Evolutionary conservation across 2,888 invertebrate genomes (phyloP).

Genomic region (Taenaris catops): DNA sequence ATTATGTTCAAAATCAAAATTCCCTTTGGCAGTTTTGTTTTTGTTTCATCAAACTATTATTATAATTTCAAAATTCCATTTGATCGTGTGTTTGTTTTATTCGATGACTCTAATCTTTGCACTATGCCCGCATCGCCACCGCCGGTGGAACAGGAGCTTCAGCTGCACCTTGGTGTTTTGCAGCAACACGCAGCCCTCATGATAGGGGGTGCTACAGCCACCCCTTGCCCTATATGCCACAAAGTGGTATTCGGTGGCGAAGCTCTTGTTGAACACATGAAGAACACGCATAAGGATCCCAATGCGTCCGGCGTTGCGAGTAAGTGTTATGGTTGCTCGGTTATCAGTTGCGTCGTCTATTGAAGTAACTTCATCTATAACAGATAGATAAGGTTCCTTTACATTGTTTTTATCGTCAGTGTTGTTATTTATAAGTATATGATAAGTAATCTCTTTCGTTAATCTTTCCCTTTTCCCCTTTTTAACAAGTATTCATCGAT

Average conservation of each 20-base stretch:
- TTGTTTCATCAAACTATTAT: slow-evolving; percentile 27
- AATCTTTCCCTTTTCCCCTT: not conserved
- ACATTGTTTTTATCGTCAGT: slow-evolving; percentile 17
- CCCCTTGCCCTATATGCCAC: slow-evolving; percentile 96
- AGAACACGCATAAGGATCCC: slow-evolving; percentile 96
- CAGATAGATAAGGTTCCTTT: slow-evolving; percentile 33
- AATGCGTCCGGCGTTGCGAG: slow-evolving; percentile 93
- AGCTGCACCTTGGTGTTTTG: slow-evolving; percentile 95
- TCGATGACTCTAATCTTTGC: slow-evolving; percentile 60
- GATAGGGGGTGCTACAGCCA: slow-evolving; percentile 94
- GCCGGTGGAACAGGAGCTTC: slow-evolving; percentile 86
- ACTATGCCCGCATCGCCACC: slow-evolving; percentile 67
- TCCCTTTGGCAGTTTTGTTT: slow-evolving; percentile 33
- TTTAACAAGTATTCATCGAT: too few species aligned
- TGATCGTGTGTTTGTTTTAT: slow-evolving; percentile 42
- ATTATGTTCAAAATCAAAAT: slow-evolving; percentile 29
- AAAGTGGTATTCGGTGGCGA: slow-evolving; percentile 96
- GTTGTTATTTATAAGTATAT: slow-evolving; percentile 20
- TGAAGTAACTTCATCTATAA: slow-evolving; percentile 33
- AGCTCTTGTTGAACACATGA: slow-evolving; percentile 97
- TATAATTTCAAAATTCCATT: slow-evolving; percentile 44
- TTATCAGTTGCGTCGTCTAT: slow-evolving; percentile 19
- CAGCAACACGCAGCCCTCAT: slow-evolving; percentile 97
- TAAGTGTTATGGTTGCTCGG: slow-evolving; percentile 80
- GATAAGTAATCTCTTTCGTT: slow-evolving; percentile 25